Base-by-base conservation (phyloP, 2,888 invertebrate genomes). In the Agrotis segetum region DNA sequence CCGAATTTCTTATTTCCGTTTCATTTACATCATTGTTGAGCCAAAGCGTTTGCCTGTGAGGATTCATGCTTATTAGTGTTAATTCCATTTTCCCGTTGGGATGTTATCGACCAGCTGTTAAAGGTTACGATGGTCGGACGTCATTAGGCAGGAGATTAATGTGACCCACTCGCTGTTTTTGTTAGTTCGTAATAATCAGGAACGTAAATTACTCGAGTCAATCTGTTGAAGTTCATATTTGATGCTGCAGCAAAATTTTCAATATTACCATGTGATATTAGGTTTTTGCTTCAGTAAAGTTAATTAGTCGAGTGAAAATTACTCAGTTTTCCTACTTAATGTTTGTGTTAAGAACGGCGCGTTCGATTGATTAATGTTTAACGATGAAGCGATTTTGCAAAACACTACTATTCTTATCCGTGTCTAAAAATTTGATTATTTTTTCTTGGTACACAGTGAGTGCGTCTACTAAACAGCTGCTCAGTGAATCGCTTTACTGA, bases 321-420 rank as follows among this genome's bases (percentile, higher is more conserved):
- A 67, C 49, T 75, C 34, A 73, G 67, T 62, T 69, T 73, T 56
- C 24, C 69, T 75, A 73, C 46, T 66, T 44, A 74, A 66, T 60
- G 24, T 76, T 85, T 86, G 82, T 75, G 64, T 59, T 76, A 73
- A 74, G 63, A 84, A 75, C 74, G 61, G 79, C 71, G 74, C 70
- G 63, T 81, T 81, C 74, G 69, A 86, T 86, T 87, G 80, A 87
- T 83, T 81, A 77, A 82, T 76, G 76, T 79, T 76, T 69, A 87
- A 88, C 87, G 88, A 89, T 89, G 82, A 87, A 86, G 76, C 65
- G 71, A 78, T 89, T 89, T 90, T 84, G 87, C 83, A 88, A 88
- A 89, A 70, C 84, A 73, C 67, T 77, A 77, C 65, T 77, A 81
- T 77, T 78, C 79, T 81, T 74, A 71, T 77, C 62, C 71, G 58